Evolutionary conservation across 1,140 invertebrate genomes (phyloP).

Genomic region (Eciton burchellii): DNA sequence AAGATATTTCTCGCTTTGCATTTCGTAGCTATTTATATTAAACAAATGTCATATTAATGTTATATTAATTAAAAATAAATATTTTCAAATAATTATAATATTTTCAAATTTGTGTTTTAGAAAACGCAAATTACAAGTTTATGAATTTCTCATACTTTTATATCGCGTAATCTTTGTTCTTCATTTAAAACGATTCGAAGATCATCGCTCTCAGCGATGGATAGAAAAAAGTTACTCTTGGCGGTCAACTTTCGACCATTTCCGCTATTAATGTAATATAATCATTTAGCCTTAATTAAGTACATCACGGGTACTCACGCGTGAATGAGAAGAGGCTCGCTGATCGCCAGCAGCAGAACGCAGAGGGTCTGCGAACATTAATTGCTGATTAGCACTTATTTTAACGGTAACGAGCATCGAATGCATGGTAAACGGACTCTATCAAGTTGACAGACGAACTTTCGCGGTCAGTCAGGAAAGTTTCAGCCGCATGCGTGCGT

Average conservation of each 20-base stretch:
- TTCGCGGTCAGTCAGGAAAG: conserved; percentile 14
- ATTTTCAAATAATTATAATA: too few species aligned
- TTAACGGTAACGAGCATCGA: conserved; percentile 34
- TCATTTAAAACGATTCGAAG: not conserved
- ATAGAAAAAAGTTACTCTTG: not conserved
- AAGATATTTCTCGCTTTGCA: too few species aligned
- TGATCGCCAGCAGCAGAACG: conserved; percentile 70
- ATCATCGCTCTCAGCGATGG: not conserved
- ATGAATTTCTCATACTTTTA: not conserved
- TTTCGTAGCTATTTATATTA: too few species aligned
- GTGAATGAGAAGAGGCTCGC: conserved; percentile 68
- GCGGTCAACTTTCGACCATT: not conserved
- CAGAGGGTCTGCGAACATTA: conserved; percentile 69
- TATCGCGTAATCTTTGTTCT: not conserved
- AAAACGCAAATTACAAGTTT: not conserved
- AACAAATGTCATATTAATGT: too few species aligned
- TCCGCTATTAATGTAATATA: not conserved
- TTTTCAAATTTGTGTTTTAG: not conserved
- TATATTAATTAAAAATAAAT: too few species aligned
- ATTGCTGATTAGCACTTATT: conserved; percentile 33
- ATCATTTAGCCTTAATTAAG: conserved; percentile 27
- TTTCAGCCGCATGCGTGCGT: not conserved
- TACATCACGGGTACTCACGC: conserved; percentile 69
- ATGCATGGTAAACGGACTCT: not conserved
- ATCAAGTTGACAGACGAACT: conserved; percentile 25